Conservation (phyloP, 2,888 invertebrate species). For the Caenorhabditis japonica region DNA sequence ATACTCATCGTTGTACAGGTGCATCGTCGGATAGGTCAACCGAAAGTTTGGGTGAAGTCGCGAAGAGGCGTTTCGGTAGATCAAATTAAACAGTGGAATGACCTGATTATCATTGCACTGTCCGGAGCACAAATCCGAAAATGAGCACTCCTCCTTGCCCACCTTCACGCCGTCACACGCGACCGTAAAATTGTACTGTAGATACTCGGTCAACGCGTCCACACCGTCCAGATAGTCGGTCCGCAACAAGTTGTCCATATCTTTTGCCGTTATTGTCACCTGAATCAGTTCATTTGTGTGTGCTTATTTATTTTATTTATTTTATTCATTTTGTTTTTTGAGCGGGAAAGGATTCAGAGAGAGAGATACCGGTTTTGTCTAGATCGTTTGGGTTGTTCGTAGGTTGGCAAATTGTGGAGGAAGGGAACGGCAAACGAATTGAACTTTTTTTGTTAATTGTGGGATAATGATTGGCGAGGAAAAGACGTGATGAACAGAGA, state of each 20-base stretch:
- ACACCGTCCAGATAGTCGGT: constrained; percentile 65
- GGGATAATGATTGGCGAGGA: too few species aligned
- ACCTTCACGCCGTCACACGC: constrained; percentile 53
- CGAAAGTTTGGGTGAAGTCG: constrained; percentile 71
- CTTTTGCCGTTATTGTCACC: constrained; percentile 68
- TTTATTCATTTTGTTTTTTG: too few species aligned
- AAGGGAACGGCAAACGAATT: too few species aligned
- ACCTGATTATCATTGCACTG: constrained; percentile 70
- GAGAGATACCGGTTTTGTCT: too few species aligned
- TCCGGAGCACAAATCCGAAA: constrained; percentile 65
- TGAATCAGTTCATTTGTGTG: constrained; percentile 24
- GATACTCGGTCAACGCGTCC: constrained; percentile 59
- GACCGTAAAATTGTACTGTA: constrained; percentile 69
- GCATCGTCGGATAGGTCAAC: constrained; percentile 71
- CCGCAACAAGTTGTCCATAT: constrained; percentile 64
- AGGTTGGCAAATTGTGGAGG: too few species aligned
- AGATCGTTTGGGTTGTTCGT: too few species aligned
- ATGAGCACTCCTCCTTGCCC: constrained; percentile 56
- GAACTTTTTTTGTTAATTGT: too few species aligned
- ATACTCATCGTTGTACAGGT: constrained; percentile 72
- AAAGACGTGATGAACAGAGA: too few species aligned
- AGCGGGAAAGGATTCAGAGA: too few species aligned
- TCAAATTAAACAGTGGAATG: constrained; percentile 67
- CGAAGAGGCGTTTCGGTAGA: constrained; percentile 66
- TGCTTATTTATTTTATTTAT: background rate